A percentile compares a stretch with the other conserved stretches of the same genome.
These are phyloP conservation scores for Apis cerana DNA, from an alignment of 1,140 invertebrate species.

Conservation along the genomic window DNA sequence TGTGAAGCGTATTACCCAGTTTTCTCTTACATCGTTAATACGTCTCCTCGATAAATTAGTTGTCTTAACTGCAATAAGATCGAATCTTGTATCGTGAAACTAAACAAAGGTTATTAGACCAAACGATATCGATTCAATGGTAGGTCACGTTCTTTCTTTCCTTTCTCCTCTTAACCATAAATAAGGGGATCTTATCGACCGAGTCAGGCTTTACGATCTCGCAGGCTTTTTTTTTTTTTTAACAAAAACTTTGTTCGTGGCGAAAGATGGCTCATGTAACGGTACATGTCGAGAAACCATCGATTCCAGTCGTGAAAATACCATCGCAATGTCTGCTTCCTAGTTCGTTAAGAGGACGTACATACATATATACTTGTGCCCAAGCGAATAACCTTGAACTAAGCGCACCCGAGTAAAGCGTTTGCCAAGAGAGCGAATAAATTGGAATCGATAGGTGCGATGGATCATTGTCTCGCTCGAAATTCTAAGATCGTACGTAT, in stretches of 20 bases:
- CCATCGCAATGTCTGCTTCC: background rate
- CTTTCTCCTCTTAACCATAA: conserved; percentile 31
- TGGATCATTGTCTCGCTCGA: too few relatives aligned
- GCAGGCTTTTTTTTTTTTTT: too few relatives aligned
- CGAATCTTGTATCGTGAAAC: conserved; percentile 8
- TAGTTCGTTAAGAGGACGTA: too few relatives aligned
- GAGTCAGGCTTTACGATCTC: background rate
- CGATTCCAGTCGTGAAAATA: background rate
- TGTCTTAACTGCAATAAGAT: conserved; percentile 43
- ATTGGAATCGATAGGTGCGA: background rate
- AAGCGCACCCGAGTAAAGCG: background rate
- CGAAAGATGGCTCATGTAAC: background rate
- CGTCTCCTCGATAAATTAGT: conserved; percentile 30
- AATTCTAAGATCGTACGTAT: too few relatives aligned
- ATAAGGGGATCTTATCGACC: conserved; percentile 31
- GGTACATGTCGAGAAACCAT: background rate
- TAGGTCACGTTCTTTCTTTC: background rate
- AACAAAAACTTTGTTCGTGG: background rate
- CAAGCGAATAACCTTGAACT: background rate
- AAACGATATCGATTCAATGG: conserved; percentile 13
- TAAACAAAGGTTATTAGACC: conserved; percentile 38
- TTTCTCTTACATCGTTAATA: background rate
- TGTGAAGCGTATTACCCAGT: background rate
- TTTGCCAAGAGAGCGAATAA: background rate
- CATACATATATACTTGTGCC: too few relatives aligned